A percentile compares a stretch with the other conserved stretches of the same genome.
Conservation (phyloP, 2,888 invertebrate genomes). For the Aphelenchoides bicaudatus region DNA sequence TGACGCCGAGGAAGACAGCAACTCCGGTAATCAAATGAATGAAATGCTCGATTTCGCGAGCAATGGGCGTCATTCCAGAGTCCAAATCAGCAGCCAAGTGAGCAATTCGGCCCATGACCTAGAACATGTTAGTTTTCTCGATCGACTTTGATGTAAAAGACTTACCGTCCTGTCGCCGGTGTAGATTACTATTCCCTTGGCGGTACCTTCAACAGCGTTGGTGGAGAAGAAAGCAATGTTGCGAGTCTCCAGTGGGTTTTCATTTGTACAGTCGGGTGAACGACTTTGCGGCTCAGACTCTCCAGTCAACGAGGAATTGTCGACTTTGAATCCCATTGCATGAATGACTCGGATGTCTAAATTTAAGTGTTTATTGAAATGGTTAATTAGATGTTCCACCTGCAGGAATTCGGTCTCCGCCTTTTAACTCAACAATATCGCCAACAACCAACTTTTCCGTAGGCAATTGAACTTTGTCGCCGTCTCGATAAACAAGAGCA, state of each 20-base stretch:
- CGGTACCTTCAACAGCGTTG: constrained; percentile 65
- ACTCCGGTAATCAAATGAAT: constrained; percentile 55
- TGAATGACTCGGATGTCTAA: constrained; percentile 91
- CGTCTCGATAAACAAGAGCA: constrained; percentile 48
- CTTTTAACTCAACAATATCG: constrained; percentile 95
- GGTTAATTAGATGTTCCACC: too few relatives aligned
- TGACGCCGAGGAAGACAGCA: constrained; percentile 68
- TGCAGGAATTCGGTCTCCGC: constrained; percentile 95
- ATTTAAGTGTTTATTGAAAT: too few relatives aligned
- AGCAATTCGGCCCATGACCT: constrained; percentile 71
- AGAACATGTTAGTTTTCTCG: constrained; percentile 7
- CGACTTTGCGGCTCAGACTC: constrained; percentile 65
- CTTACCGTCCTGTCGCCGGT: constrained; percentile 69
- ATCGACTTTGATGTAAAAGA: constrained; percentile 76
- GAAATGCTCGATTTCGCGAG: constrained; percentile 89
- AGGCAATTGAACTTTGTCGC: constrained; percentile 62
- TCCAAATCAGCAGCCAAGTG: constrained; percentile 76
- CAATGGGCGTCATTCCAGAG: constrained; percentile 85
- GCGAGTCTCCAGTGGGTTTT: constrained; percentile 64
- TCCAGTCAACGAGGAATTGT: constrained; percentile 34
- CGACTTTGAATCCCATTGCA: constrained; percentile 81
- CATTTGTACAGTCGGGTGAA: constrained; percentile 63
- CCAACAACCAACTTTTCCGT: constrained; percentile 82
- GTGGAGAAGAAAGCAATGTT: constrained; percentile 65
- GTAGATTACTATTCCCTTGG: constrained; percentile 68